phyloP scores from a whole-genome alignment of 2,797 vertebrate genomes.

The Mallotus villosus region DNA sequence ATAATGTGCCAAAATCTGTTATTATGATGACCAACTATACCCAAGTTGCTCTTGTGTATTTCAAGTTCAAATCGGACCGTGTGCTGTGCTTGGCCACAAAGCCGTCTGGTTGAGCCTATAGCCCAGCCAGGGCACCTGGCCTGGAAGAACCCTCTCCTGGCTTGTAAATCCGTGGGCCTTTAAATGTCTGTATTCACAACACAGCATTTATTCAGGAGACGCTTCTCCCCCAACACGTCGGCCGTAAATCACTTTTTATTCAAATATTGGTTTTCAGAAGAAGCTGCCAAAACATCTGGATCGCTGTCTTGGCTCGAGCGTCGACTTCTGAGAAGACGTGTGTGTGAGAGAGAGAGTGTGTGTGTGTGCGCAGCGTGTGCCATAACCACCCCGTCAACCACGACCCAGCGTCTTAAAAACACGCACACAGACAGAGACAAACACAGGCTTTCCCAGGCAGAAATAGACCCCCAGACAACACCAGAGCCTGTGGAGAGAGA shows the following conservation, averaged over 20 bases:
- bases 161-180: constrained; percentile 28
- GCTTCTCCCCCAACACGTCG: constrained; percentile 21
- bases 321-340: constrained; percentile 27
- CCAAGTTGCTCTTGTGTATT: neutral
- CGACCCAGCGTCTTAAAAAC: constrained; percentile 47
- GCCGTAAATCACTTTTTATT: constrained; percentile 39
- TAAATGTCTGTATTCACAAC: constrained; percentile 23
- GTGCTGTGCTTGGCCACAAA: constrained; percentile 25
- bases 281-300: constrained; percentile 36
- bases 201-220: constrained; percentile 33
- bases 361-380: neutral
- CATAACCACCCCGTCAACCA: constrained; percentile 28
- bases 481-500: too few relatives aligned
- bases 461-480: constrained; percentile 52
- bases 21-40: too few relatives aligned
- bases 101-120: constrained; percentile 24
- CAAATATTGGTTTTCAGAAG: constrained; percentile 23
- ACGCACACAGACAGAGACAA: constrained; percentile 30
- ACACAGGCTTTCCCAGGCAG: constrained; percentile 31
- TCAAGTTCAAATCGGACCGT: neutral
- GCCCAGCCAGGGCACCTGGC: constrained; percentile 41
- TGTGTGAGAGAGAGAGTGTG: neutral
- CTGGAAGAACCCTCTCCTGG: constrained; percentile 29
- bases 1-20: too few relatives aligned
- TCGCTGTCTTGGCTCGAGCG: constrained; percentile 17